These are phyloP conservation scores for Stegostoma tigrinum DNA, from an alignment of 2,113 vertebrate species.

Conservation along the genomic window DNA sequence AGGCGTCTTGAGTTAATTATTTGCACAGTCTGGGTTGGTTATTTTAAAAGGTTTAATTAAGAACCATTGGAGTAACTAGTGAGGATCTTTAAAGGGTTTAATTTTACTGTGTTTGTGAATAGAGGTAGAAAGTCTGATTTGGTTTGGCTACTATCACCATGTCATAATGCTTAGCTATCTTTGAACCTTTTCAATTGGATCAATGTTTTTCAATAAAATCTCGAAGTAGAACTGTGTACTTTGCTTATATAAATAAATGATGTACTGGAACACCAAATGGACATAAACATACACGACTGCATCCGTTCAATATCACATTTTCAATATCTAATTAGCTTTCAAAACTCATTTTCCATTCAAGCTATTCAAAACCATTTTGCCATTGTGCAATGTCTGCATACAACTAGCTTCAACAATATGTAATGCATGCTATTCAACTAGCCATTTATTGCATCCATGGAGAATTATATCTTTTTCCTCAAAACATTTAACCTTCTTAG, in stretches of 20 bases:
- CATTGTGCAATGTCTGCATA: neutral
- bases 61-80: too few relatives aligned
- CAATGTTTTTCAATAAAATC: neutral
- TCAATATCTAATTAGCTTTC: neutral
- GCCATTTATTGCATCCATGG: neutral
- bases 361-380: neutral
- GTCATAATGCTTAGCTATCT: neutral
- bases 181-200: neutral
- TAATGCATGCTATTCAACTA: neutral
- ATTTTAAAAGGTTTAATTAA: too few relatives aligned
- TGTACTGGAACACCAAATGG: neutral
- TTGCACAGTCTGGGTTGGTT: too few relatives aligned
- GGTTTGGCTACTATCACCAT: too few relatives aligned
- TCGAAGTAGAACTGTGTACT: neutral
- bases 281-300: neutral
- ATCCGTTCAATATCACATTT: neutral
- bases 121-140: too few relatives aligned
- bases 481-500: neutral
- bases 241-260: neutral
- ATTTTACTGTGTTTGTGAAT: too few relatives aligned
- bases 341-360: neutral
- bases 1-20: too few relatives aligned
- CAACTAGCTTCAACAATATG: neutral
- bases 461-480: neutral
- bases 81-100: too few relatives aligned